These are phyloP conservation scores for Malthinus seriepunctatus DNA, from an alignment of 2,888 invertebrate genomes.

Conservation along the genomic window DNA sequence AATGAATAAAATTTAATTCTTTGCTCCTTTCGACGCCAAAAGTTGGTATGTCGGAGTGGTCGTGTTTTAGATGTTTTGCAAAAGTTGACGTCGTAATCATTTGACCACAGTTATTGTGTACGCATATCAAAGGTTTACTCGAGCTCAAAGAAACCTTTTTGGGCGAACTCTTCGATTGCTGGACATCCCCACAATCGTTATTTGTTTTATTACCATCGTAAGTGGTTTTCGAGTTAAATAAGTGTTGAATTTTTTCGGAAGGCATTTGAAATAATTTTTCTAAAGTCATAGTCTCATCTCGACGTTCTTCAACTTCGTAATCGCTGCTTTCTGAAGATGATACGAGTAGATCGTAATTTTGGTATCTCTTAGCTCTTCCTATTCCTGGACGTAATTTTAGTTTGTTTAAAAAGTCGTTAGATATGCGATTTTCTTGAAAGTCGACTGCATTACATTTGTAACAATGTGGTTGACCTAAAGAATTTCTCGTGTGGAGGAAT, in stretches of 20 bases:
- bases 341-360: background rate
- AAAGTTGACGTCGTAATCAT: slow-evolving; percentile 47
- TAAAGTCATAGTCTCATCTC: slow-evolving; percentile 36
- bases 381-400: slow-evolving; percentile 47
- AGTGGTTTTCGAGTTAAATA: slow-evolving; percentile 30
- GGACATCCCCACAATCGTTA: background rate
- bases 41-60: slow-evolving; percentile 45
- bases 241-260: slow-evolving; percentile 32
- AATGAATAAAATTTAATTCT: slow-evolving; percentile 41
- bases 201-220: background rate
- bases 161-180: background rate
- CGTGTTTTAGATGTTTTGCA: slow-evolving; percentile 47
- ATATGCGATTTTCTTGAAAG: slow-evolving; percentile 32
- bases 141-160: background rate
- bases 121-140: slow-evolving; percentile 42
- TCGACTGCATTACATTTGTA: slow-evolving; percentile 31
- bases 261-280: slow-evolving; percentile 44
- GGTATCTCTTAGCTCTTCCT: slow-evolving; percentile 44
- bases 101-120: slow-evolving; percentile 47
- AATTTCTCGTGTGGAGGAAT: too few relatives aligned
- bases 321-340: slow-evolving; percentile 13
- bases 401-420: slow-evolving; percentile 42
- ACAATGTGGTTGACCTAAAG: slow-evolving; percentile 33
- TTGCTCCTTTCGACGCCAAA: slow-evolving; percentile 40
- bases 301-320: slow-evolving; percentile 1